Evolutionary conservation across 1,140 invertebrate genomes (phyloP).

Genomic region (Telenomus remus): DNA sequence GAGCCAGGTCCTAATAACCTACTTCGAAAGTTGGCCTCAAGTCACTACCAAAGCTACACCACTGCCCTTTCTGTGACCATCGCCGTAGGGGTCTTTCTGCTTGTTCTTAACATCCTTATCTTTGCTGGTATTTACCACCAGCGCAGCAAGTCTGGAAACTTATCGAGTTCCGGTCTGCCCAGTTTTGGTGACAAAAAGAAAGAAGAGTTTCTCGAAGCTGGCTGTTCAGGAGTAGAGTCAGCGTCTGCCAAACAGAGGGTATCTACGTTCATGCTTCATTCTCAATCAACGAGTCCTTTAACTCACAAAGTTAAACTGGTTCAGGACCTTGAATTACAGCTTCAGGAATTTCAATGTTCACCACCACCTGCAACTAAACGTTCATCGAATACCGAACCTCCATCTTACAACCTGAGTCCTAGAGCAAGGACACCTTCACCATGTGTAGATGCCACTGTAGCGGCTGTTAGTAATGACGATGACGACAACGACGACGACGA

Average conservation of each 20-base stretch:
- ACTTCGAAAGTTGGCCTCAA: constrained; percentile 83
- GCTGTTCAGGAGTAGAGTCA: constrained; percentile 78
- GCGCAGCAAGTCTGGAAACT: constrained; percentile 79
- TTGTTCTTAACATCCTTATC: constrained; percentile 94
- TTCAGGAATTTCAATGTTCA: constrained; percentile 81
- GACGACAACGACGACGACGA: constrained; percentile 72
- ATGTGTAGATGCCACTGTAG: constrained; percentile 76
- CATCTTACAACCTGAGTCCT: constrained; percentile 76
- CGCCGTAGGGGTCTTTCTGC: constrained; percentile 90
- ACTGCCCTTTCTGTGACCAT: constrained; percentile 94
- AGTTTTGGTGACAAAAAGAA: constrained; percentile 80
- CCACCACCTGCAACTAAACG: constrained; percentile 74
- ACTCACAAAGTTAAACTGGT: constrained; percentile 79
- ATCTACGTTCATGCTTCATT: constrained; percentile 72
- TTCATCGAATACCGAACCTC: constrained; percentile 65
- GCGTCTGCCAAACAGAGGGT: constrained; percentile 76
- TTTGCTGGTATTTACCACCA: constrained; percentile 96
- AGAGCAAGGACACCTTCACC: constrained; percentile 73
- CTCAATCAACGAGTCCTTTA: constrained; percentile 74
- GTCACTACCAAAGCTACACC: constrained; percentile 90
- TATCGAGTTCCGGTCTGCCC: constrained; percentile 59
- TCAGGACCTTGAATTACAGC: constrained; percentile 80
- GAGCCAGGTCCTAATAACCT: constrained; percentile 78
- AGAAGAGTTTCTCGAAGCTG: constrained; percentile 83
- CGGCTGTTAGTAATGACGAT: constrained; percentile 74